Evolutionary conservation across 2,888 invertebrate species (phyloP).

Genomic region (Choristoneura rosaceana): DNA sequence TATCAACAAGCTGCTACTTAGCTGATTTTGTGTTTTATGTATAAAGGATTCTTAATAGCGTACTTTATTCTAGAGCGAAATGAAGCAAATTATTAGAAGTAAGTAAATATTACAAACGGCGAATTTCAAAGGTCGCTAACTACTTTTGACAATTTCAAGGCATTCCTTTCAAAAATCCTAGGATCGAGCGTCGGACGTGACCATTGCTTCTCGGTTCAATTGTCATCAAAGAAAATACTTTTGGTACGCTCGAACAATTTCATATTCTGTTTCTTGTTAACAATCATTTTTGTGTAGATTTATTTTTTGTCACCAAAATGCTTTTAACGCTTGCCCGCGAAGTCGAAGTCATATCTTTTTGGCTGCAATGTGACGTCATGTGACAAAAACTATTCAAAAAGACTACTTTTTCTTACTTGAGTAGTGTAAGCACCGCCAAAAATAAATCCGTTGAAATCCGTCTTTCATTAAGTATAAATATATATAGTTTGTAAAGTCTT

Average conservation of each 20-base stretch:
- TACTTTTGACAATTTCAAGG: conserved; percentile 37
- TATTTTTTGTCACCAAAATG: conserved; percentile 1
- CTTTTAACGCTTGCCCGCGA: background rate
- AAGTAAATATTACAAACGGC: background rate
- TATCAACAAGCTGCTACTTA: conserved; percentile 16
- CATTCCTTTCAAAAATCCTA: conserved; percentile 45
- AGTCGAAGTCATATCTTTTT: background rate
- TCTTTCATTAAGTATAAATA: no score
- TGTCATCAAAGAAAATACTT: conserved; percentile 62
- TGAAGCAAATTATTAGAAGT: background rate
- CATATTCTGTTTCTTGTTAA: conserved; percentile 53
- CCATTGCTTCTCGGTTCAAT: conserved; percentile 64
- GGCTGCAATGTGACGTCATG: background rate
- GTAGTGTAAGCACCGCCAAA: background rate
- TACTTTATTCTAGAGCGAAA: background rate
- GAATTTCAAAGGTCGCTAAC: conserved; percentile 6
- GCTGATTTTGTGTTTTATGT: background rate
- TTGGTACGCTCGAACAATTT: conserved; percentile 68
- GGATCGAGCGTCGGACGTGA: conserved; percentile 56
- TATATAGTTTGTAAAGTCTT: background rate
- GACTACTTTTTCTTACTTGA: background rate
- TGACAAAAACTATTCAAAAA: background rate
- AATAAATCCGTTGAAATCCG: background rate
- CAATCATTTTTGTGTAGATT: conserved; percentile 51
- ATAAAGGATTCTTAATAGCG: background rate